phyloP scores from a whole-genome alignment of 2,888 invertebrate species.

The Bellardia pandia region DNA sequence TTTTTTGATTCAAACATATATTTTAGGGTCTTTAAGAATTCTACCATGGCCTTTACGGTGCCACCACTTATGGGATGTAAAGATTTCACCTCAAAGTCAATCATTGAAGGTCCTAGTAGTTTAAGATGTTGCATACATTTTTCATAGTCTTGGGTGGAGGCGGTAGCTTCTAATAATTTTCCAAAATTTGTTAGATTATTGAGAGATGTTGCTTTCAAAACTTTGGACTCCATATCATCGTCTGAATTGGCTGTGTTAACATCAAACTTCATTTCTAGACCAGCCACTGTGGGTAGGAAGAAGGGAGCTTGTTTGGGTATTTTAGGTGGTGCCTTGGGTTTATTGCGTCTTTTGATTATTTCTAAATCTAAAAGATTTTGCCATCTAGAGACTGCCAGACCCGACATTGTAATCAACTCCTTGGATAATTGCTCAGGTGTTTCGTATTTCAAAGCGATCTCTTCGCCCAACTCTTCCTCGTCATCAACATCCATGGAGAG shows the following conservation, averaged over 20 bases:
- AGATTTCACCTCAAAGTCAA: conserved; percentile 94
- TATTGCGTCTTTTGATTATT: conserved; percentile 93
- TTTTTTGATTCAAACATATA: conserved; percentile 89
- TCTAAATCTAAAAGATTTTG: conserved; percentile 94
- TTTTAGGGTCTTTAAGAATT: conserved; percentile 91
- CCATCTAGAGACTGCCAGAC: conserved; percentile 94
- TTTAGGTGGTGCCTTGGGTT: conserved; percentile 93
- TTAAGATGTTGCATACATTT: conserved; percentile 85
- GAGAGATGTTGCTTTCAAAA: conserved; percentile 86
- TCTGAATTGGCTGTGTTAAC: conserved; percentile 78
- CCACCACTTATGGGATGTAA: conserved; percentile 91
- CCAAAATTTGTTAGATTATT: conserved; percentile 89
- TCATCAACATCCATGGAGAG: conserved; percentile 78
- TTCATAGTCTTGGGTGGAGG: conserved; percentile 77
- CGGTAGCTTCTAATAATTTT: conserved; percentile 86
- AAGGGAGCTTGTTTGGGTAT: conserved; percentile 96
- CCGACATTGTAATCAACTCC: conserved; percentile 92
- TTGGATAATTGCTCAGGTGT: conserved; percentile 84
- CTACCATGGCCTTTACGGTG: conserved; percentile 88
- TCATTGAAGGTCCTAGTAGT: conserved; percentile 90
- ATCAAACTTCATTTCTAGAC: conserved; percentile 93
- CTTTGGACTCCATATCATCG: conserved; percentile 84
- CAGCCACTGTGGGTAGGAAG: conserved; percentile 95
- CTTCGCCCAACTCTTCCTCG: conserved; percentile 79
- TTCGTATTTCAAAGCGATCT: conserved; percentile 81